phyloP scores from a whole-genome alignment of 2,113 vertebrate genomes.

The Sporophila hypoxantha region DNA sequence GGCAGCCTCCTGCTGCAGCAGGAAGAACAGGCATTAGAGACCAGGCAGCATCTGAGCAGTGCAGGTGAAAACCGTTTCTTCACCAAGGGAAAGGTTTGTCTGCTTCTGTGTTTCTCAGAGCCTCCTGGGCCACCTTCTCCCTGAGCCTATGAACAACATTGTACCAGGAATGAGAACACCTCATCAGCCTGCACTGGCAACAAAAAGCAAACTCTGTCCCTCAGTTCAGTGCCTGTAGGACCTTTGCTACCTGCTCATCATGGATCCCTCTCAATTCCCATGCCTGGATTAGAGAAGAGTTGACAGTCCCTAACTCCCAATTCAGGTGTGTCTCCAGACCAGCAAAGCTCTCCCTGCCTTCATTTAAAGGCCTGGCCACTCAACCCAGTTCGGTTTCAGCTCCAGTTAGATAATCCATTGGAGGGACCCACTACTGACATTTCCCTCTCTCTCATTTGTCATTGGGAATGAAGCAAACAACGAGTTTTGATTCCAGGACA shows the following conservation, averaged over 20 bases:
- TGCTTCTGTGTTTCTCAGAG: background rate
- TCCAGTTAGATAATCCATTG: background rate
- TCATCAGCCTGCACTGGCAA: background rate
- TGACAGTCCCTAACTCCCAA: background rate
- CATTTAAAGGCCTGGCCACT: background rate
- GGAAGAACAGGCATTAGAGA: background rate
- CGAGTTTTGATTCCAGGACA: background rate
- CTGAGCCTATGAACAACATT: accelerated
- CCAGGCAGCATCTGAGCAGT: background rate
- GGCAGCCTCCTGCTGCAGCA: background rate
- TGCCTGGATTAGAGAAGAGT: background rate
- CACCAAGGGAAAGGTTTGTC: background rate
- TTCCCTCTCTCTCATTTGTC: background rate
- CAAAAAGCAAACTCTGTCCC: background rate
- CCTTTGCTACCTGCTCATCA: accelerated
- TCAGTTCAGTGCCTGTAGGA: background rate
- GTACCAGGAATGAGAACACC: background rate
- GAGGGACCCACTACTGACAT: background rate
- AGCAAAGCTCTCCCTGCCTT: background rate
- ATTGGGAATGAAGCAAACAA: background rate
- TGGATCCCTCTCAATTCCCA: background rate
- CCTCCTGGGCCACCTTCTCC: background rate
- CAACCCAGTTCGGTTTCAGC: background rate
- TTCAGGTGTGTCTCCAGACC: background rate
- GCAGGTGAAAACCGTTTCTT: background rate